These are phyloP conservation scores for Lepidurus packardi DNA, from an alignment of 1,140 invertebrate genomes.

Conservation along the genomic window DNA sequence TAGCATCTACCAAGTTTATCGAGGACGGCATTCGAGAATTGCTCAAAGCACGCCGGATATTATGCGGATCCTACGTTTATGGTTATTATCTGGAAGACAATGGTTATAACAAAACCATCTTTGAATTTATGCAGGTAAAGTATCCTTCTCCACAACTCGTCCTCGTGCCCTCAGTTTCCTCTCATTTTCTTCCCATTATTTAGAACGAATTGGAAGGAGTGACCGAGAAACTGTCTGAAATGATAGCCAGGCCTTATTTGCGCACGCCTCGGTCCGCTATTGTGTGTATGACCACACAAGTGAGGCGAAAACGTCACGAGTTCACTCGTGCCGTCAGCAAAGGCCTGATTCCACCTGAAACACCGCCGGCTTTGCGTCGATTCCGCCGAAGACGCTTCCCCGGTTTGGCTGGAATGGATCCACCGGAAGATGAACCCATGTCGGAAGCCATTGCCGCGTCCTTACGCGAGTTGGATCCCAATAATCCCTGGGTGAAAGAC, in stretches of 20 bases:
- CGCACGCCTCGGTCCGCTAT: conserved; percentile 57
- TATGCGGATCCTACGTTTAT: conserved; percentile 63
- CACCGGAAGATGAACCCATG: conserved; percentile 42
- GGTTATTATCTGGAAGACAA: conserved; percentile 54
- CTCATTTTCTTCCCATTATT: conserved; percentile 37
- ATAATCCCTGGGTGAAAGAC: conserved; percentile 55
- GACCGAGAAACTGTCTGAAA: conserved; percentile 60
- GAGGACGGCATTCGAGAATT: conserved; percentile 60
- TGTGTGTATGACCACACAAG: conserved; percentile 54
- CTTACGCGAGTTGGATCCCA: conserved; percentile 50
- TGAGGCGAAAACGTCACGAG: conserved; percentile 58
- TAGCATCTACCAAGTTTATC: conserved; percentile 52
- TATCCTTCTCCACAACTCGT: conserved; percentile 22
- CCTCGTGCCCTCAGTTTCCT: conserved; percentile 12
- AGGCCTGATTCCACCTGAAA: conserved; percentile 61
- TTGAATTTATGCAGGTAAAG: conserved; percentile 64
- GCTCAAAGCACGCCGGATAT: conserved; percentile 56
- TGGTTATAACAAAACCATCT: conserved; percentile 61
- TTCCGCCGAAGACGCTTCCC: conserved; percentile 44
- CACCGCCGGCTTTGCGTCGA: conserved; percentile 52
- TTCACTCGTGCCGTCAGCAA: conserved; percentile 60
- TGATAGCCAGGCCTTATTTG: conserved; percentile 59
- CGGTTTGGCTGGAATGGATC: conserved; percentile 44
- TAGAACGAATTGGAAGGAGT: conserved; percentile 63
- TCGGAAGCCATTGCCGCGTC: conserved; percentile 49